Conservation (phyloP, 2,888 invertebrate species). For the Ophion ellenae region DNA sequence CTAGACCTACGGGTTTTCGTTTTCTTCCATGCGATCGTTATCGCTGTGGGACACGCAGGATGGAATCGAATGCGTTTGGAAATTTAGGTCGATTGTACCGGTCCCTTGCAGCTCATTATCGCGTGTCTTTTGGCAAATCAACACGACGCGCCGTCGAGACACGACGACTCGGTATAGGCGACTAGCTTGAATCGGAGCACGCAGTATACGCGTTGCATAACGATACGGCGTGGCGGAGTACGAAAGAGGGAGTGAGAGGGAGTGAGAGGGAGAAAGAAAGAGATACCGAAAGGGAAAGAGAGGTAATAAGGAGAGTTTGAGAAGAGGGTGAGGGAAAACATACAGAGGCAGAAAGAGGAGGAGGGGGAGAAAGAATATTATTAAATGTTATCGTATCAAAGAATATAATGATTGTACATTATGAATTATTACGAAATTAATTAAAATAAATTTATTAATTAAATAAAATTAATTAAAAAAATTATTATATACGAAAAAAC, state of each 20-base stretch:
- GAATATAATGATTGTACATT: too few species aligned
- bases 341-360: too few species aligned
- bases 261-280: neutral
- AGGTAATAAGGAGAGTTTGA: too few species aligned
- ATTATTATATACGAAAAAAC: too few species aligned
- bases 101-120: conserved; percentile 33
- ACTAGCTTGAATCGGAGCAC: conserved; percentile 23
- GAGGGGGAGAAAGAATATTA: too few species aligned
- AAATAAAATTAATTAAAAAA: too few species aligned
- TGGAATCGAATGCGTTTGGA: neutral
- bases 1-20: neutral
- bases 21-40: conserved; percentile 34
- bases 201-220: conserved; percentile 47
- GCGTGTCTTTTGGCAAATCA: conserved; percentile 31
- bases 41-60: conserved; percentile 16
- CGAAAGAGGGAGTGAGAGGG: conserved; percentile 6
- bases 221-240: conserved; percentile 18
- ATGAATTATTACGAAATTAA: too few species aligned
- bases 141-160: conserved; percentile 26
- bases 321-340: too few species aligned
- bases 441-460: too few species aligned
- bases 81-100: conserved; percentile 42
- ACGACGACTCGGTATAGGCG: neutral
- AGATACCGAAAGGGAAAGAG: too few species aligned
- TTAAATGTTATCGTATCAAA: too few species aligned